Evolutionary conservation across 2,113 vertebrate species (phyloP).

Genomic region (Gavia stellata): DNA sequence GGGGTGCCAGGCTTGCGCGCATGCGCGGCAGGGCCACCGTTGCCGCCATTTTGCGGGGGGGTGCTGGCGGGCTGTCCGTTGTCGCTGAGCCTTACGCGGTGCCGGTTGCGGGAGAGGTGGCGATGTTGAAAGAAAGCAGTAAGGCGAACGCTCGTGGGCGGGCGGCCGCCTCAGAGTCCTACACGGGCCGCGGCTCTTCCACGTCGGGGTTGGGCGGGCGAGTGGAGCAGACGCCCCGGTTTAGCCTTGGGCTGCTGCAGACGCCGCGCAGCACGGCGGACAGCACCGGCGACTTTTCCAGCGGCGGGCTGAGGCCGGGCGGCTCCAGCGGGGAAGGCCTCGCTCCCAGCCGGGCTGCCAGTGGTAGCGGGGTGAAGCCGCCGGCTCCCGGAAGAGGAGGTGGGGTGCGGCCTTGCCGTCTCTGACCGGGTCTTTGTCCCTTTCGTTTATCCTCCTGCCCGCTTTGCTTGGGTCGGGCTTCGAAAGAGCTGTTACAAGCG

Average conservation of each 20-base stretch:
- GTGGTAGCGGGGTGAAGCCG: not conserved
- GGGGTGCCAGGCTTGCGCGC: not conserved
- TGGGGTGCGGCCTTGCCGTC: not conserved
- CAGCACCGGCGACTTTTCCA: not conserved
- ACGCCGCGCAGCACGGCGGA: not conserved
- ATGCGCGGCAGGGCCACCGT: fast-evolving
- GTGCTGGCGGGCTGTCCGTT: fast-evolving
- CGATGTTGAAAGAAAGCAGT: fast-evolving
- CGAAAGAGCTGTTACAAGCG: not conserved
- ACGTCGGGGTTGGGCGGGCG: not conserved
- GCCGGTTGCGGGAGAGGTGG: fast-evolving
- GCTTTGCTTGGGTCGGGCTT: not conserved
- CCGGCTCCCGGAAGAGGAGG: not conserved
- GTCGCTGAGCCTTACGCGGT: fast-evolving
- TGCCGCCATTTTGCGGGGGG: not conserved
- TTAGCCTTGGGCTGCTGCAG: constrained; percentile 37
- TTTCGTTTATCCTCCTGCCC: fast-evolving
- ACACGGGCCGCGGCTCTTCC: not conserved
- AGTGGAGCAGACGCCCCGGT: not conserved
- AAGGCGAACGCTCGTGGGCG: fast-evolving
- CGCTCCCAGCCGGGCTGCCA: too few species aligned
- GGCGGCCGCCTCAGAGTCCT: not conserved
- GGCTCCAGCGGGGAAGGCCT: not conserved
- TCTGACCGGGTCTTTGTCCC: fast-evolving
- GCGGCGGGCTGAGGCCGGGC: not conserved